Base-by-base conservation (phyloP, 2,888 invertebrate species). In the Biston stratarius region DNA sequence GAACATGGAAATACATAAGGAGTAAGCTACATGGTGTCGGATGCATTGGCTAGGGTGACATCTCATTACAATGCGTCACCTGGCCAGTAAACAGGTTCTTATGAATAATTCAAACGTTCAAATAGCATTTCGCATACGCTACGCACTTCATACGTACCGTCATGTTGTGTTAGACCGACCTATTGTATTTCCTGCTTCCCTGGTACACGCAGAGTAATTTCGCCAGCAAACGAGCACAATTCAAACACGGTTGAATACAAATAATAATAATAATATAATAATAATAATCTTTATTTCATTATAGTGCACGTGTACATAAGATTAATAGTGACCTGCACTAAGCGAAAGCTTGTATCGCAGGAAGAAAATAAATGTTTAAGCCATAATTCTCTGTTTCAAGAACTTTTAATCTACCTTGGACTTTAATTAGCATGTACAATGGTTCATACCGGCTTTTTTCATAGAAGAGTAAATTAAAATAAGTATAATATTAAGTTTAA, bases 91-190 rank as follows among this genome's bases (percentile, higher is more conserved):
- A 72, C 65, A 69, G 66, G 51, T 53, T 40, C 61, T 47, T 55
- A 74, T 74, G 74, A 74, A 73, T 74, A 56, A 74, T 74, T 69
- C 73, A 74, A 59, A 15, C 64, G 63, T 64, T 66, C 70, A 65
- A 67, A 59, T 59, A 59, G 40, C 49, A 59, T 59, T 64, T 67
- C 61, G n/a, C 61, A 61, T 64, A 70, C 57, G 34, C 59, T 68
- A 66, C 61, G 61, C 48, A 53, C n/a, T 6, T 6, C 1, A 33
- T 6, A 42, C 42, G n/a, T 8, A 12, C 42, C 2, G n/a, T 14
- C 45, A 24, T 51, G 34, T 49, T 33, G 49, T 6, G 51, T 33
- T 15, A 6, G 14, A 14, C 51, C 1, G 15, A 12, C 38, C 65
- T 51, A 55, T 60, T 65, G 55, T 56, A 38, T 56, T 61, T 53